phyloP scores from a whole-genome alignment of 2,797 vertebrate species.

The Pipistrellus pipistrellus region DNA sequence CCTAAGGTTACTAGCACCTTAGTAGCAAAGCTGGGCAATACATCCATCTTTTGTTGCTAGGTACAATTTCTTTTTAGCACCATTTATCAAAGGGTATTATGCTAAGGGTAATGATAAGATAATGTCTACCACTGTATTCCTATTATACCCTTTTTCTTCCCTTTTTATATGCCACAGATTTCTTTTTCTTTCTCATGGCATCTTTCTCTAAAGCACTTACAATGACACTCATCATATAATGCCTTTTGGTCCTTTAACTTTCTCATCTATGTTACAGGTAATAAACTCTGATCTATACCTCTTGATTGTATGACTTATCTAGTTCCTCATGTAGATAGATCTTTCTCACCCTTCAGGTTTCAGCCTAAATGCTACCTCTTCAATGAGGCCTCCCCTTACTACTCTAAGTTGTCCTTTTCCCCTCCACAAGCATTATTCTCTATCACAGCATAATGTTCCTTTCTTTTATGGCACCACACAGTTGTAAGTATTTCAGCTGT shows the following conservation, averaged over 20 bases:
- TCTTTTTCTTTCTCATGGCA: constrained; percentile 52
- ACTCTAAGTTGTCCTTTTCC: not conserved
- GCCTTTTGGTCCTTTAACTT: constrained; percentile 34
- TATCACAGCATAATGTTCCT: not conserved
- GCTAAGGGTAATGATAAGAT: not conserved
- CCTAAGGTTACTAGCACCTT: not conserved
- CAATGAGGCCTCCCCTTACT: not conserved
- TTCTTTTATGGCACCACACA: not conserved
- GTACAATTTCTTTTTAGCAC: not conserved
- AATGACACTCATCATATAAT: constrained; percentile 4
- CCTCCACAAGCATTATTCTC: not conserved
- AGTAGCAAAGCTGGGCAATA: not conserved
- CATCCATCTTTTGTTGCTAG: constrained; percentile 21
- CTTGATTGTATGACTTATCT: constrained; percentile 31
- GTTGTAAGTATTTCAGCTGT: not conserved
- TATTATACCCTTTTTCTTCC: not conserved
- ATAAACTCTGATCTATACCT: constrained; percentile 1
- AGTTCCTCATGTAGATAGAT: not conserved
- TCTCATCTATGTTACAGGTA: constrained; percentile 42
- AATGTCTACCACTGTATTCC: not conserved
- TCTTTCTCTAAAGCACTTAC: constrained; percentile 45
- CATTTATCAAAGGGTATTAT: not conserved
- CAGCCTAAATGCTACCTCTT: constrained; percentile 17
- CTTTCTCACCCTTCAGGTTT: not conserved
- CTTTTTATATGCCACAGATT: constrained; percentile 38